These are phyloP conservation scores for Pseudomugil tenellus DNA, from an alignment of 2,797 vertebrate species.

Conservation along the genomic window DNA sequence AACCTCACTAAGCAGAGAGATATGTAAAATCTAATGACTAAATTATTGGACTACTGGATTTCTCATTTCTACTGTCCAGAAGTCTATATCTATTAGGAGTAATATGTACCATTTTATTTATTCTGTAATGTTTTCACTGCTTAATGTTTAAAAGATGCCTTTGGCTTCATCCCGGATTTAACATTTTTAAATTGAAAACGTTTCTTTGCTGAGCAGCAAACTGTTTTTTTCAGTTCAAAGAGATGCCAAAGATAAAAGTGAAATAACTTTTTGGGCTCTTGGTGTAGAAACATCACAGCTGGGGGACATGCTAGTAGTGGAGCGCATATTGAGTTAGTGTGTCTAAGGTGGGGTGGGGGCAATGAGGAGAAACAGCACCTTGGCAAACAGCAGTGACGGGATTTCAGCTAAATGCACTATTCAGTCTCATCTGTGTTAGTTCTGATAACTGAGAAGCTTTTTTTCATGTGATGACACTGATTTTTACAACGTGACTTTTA, in stretches of 20 bases:
- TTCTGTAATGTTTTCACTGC: background rate
- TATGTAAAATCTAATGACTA: too few species aligned
- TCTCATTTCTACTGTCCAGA: background rate
- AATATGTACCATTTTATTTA: background rate
- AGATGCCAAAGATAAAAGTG: constrained; percentile 34
- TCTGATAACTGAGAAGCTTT: constrained; percentile 1
- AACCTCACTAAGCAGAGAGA: too few species aligned
- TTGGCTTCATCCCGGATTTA: background rate
- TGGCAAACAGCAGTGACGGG: background rate
- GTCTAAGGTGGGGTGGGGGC: background rate
- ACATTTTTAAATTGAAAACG: constrained; percentile 23
- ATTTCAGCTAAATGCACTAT: constrained; percentile 32
- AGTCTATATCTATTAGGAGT: background rate
- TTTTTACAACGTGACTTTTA: constrained; percentile 18
- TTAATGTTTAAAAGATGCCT: background rate
- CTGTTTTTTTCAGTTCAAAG: constrained; percentile 30
- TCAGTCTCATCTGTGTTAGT: constrained; percentile 29
- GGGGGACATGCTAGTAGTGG: constrained; percentile 10
- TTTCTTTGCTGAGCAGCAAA: constrained; percentile 10
- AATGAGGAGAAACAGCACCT: constrained; percentile 6
- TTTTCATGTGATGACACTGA: constrained; percentile 16
- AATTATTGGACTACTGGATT: too few species aligned
- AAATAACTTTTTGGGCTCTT: constrained; percentile 29
- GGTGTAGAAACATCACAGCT: constrained; percentile 21
- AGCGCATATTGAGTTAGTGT: background rate